phyloP scores from a whole-genome alignment of 1,140 invertebrate species.

The Pseudomyrmex pallidus region DNA sequence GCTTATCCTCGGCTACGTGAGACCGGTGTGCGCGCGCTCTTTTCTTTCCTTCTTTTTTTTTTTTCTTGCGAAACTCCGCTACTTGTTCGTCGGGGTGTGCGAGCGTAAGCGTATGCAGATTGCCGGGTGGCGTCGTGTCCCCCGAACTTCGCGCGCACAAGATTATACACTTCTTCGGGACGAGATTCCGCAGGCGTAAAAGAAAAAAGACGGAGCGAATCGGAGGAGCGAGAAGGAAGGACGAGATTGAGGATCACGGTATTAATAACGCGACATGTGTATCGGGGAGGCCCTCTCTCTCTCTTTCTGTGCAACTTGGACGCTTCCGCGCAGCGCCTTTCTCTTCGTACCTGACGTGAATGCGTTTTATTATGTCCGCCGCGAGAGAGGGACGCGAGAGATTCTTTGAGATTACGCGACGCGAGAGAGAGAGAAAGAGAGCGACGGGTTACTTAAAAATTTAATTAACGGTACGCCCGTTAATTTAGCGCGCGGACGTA shows the following conservation, averaged over 20 bases:
- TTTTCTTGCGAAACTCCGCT: slow-evolving; percentile 36
- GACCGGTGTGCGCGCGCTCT: too few species aligned
- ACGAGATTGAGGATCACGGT: slow-evolving; percentile 57
- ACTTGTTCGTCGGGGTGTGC: slow-evolving; percentile 47
- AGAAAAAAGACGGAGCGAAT: slow-evolving; percentile 34
- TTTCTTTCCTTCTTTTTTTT: slow-evolving; percentile 17
- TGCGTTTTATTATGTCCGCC: slow-evolving; percentile 60
- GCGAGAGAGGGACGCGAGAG: slow-evolving; percentile 23
- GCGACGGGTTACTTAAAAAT: slow-evolving; percentile 59
- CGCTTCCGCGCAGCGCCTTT: slow-evolving; percentile 67
- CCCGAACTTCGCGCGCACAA: slow-evolving; percentile 74
- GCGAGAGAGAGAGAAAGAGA: slow-evolving; percentile 27
- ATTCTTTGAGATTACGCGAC: slow-evolving; percentile 17
- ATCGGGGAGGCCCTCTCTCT: slow-evolving; percentile 62
- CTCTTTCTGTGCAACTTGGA: slow-evolving; percentile 35
- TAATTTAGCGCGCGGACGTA: slow-evolving; percentile 37
- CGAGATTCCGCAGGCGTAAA: slow-evolving; percentile 72
- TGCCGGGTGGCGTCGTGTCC: slow-evolving; percentile 75
- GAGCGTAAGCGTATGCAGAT: slow-evolving; percentile 78
- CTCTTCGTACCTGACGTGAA: slow-evolving; percentile 52
- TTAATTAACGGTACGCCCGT: slow-evolving; percentile 50
- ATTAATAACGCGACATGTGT: slow-evolving; percentile 79
- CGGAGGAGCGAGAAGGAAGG: not conserved
- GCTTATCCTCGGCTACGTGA: too few species aligned
- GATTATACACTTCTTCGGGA: slow-evolving; percentile 76